Base-by-base conservation (phyloP, 2,888 invertebrate species). In the Coelogynopora nodosa region DNA sequence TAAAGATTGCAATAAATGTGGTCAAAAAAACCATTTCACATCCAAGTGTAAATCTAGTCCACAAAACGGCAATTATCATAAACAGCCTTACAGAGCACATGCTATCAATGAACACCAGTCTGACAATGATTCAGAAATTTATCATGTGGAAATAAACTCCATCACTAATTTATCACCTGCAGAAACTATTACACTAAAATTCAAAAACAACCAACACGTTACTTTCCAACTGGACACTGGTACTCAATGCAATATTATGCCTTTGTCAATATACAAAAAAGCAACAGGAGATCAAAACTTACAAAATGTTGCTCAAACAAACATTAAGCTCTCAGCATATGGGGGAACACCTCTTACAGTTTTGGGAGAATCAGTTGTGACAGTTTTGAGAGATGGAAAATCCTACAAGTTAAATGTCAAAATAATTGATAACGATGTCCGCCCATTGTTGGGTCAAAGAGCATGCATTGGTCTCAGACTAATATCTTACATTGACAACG, bases 161-260 rank as follows among this genome's bases (percentile, higher is more conserved):
- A 49, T 49, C 18, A 49, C 49, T 49, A 49, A 18, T 49, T 13
- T 49, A 13, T 13, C 49, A 13, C 49, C 49, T 49, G 18, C 18
- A 49, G 49, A 49, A 49, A 49, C 49, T 49, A 49, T 49, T 49
- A 49, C 49, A 13, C 18, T 49, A 18, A 49, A 49, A 49, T 49
- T 49, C 49, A 49, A 49, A 49, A 49, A 49, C 49, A 49, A 49
- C 18, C 10, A 49, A 49, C 49, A 49, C 10, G 49, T 49, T 49
- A 13, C 49, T 49, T 49, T 49, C 49, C 49, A 49, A 49, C 49
- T 13, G 10, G 81, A 80, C 26, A 80, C 81, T 80, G 81, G 81
- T n/a, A 23, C 81, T 5, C 10, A 80, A 27, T 80, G 81, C 23
- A 80, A 80, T 80, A 27, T 80, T 80, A 80, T 80, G 29, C 81